phyloP scores from a whole-genome alignment of 2,113 vertebrate species.

The Rhagologus leucostigma region DNA sequence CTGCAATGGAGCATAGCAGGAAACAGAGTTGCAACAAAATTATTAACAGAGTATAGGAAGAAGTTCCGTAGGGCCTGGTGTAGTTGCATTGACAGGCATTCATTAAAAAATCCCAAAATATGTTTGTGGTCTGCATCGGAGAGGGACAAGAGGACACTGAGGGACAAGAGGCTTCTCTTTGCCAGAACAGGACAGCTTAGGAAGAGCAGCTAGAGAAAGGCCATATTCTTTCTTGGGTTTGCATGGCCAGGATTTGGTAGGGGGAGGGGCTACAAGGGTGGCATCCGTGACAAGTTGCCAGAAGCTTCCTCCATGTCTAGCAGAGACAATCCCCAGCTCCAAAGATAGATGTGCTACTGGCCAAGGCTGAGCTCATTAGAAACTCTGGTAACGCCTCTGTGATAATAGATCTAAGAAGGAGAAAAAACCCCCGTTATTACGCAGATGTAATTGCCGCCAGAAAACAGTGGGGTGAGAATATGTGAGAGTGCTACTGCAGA shows the following conservation, averaged over 20 bases:
- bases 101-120: neutral
- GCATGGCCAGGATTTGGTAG: neutral
- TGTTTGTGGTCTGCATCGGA: neutral
- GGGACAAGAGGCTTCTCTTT: neutral
- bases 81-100: neutral
- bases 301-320: neutral
- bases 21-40: neutral
- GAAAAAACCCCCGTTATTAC: accelerated
- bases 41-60: neutral
- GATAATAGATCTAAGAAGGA: neutral
- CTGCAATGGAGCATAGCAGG: neutral
- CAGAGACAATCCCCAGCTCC: neutral
- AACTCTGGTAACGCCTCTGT: accelerated
- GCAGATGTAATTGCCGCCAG: neutral
- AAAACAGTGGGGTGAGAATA: accelerated
- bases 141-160: accelerated
- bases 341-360: neutral
- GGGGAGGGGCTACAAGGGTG: accelerated
- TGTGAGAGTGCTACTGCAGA: neutral
- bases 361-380: neutral
- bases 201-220: neutral
- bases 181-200: neutral
- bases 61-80: accelerated
- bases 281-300: neutral
- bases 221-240: neutral